phyloP scores from a whole-genome alignment of 2,113 vertebrate species.

The Sinocyclocheilus anshuiensis region DNA sequence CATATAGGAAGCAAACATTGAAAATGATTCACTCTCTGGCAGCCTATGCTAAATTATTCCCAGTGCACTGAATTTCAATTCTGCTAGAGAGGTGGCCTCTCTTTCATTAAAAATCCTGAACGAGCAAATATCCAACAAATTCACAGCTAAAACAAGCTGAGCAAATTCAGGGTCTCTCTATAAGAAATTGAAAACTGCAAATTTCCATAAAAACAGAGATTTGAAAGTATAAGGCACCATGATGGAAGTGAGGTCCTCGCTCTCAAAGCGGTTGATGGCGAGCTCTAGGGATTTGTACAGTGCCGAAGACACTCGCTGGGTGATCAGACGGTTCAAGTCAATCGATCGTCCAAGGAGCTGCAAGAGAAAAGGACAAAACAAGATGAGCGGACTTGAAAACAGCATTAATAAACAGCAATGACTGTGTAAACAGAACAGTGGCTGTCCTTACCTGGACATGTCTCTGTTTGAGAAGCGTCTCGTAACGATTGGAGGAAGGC shows the following conservation, averaged over 20 bases:
- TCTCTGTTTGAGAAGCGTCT: no score
- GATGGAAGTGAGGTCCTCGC: slow-evolving; percentile 87
- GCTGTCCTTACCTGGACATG: slow-evolving; percentile 64
- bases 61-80: slow-evolving; percentile 19
- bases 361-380: slow-evolving; percentile 26
- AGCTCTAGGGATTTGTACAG: slow-evolving; percentile 85
- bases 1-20: background rate
- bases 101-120: background rate
- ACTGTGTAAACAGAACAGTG: background rate
- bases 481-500: slow-evolving; percentile 79
- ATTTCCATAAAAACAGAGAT: background rate
- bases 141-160: background rate
- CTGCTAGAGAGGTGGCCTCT: background rate
- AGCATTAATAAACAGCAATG: background rate
- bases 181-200: background rate
- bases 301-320: slow-evolving; percentile 84
- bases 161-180: background rate
- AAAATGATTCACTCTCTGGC: background rate
- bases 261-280: slow-evolving; percentile 86
- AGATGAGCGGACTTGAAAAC: background rate
- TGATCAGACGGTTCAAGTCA: slow-evolving; percentile 86
- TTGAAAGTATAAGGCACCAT: slow-evolving; percentile 70
- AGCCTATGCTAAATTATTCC: background rate
- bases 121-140: background rate
- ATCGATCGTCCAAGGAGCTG: slow-evolving; percentile 87